Percentiles rank a stretch among this genome's conserved stretches.
Conservation (phyloP, 1,140 invertebrate genomes). For the Drosophila sproati region DNA sequence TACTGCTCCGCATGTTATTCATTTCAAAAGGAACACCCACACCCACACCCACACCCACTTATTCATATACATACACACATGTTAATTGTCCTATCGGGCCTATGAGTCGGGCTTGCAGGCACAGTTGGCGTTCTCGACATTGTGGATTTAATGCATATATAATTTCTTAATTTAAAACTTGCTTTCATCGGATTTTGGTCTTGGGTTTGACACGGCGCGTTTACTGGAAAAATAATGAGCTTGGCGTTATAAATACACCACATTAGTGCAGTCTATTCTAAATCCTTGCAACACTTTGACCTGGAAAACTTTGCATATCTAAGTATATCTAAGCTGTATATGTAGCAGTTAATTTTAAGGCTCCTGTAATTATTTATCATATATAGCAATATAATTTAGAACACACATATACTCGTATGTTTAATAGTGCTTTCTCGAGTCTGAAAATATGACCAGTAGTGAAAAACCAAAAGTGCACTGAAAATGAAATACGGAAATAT, state of each 20-base stretch:
- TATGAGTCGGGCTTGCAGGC: constrained; percentile 19
- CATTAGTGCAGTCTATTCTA: neutral
- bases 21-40: constrained; percentile 23
- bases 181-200: constrained; percentile 58
- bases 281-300: no score
- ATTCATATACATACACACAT: constrained; percentile 27
- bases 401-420: no score
- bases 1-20: constrained; percentile 21
- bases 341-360: no score
- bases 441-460: no score
- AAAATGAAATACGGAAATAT: no score
- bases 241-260: neutral
- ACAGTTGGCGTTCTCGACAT: constrained; percentile 16
- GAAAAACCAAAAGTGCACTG: no score
- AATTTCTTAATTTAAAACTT: constrained; percentile 71
- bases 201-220: constrained; percentile 46
- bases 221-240: constrained; percentile 51
- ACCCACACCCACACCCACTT: neutral
- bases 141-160: constrained; percentile 70
- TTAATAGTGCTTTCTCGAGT: no score
- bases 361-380: no score
- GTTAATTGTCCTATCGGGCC: constrained; percentile 58
- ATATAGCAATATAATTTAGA: no score
- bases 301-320: no score
- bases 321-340: no score